Percentiles rank a stretch among this genome's conserved stretches.
phyloP scores from a whole-genome alignment of 2,797 vertebrate genomes.

The Poecilia gillii region DNA sequence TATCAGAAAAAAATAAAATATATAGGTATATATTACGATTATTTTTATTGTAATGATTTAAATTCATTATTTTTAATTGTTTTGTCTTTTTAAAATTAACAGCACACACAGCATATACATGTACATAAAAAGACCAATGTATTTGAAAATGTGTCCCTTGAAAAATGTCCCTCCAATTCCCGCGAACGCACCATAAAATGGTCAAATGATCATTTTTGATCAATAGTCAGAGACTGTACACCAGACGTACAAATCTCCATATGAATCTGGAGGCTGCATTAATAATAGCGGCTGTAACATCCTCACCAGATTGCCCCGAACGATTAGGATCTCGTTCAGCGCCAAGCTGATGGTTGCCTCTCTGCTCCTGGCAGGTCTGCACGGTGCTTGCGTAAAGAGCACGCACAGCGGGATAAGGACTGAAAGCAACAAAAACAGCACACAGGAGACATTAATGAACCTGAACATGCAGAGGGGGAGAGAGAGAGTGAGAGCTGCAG shows the following conservation, averaged over 20 bases:
- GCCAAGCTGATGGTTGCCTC: rapidly evolving
- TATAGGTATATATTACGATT: no score
- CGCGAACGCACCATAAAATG: background rate
- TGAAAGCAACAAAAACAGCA: conserved; percentile 11
- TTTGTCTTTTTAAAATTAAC: no score
- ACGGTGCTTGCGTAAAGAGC: conserved; percentile 5
- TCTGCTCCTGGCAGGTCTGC: rapidly evolving
- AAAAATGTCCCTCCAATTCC: background rate
- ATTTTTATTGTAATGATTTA: no score
- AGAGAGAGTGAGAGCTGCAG: background rate
- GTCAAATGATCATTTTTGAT: background rate
- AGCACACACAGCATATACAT: background rate
- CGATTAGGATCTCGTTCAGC: rapidly evolving
- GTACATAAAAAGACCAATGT: background rate
- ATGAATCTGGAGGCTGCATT: background rate
- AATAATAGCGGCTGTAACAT: background rate
- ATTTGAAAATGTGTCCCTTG: background rate
- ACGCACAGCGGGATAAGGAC: conserved; percentile 35
- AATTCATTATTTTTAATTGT: no score
- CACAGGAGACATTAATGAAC: background rate
- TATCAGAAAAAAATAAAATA: background rate
- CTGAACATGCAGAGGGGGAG: background rate
- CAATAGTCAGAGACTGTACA: background rate
- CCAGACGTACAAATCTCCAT: background rate
- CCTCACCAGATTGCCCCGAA: background rate